Conservation (phyloP, 2,113 vertebrate genomes). For the Jacana jacana region DNA sequence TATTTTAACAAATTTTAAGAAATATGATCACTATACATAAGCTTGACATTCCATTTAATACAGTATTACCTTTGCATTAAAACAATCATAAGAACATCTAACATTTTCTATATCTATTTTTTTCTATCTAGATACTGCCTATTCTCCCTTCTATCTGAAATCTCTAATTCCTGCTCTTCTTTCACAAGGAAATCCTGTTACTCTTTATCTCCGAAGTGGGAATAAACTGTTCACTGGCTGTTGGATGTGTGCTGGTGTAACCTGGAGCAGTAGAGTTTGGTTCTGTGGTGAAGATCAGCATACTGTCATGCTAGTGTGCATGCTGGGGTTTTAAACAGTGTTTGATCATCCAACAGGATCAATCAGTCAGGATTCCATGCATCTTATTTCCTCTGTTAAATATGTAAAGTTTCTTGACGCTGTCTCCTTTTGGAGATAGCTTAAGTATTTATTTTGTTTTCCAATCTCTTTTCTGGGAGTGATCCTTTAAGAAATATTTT, state of each 20-base stretch:
- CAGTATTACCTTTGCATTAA: not conserved
- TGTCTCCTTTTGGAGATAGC: not conserved
- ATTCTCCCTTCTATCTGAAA: not conserved
- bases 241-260: not conserved
- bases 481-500: not conserved
- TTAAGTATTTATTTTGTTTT: not conserved
- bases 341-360: not conserved
- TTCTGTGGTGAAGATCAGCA: not conserved
- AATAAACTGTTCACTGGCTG: not conserved
- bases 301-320: not conserved
- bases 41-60: accelerated
- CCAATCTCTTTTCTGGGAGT: not conserved
- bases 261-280: not conserved
- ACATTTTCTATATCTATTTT: not conserved
- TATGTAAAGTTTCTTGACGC: not conserved
- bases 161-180: not conserved
- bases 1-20: not conserved
- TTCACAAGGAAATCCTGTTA: not conserved
- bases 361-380: not conserved
- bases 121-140: not conserved
- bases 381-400: not conserved
- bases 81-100: not conserved
- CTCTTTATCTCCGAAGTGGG: not conserved
- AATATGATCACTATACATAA: not conserved
- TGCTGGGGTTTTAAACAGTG: not conserved